Base-by-base conservation (phyloP, 2,888 invertebrate genomes). In the Azorinus chamasolen region DNA sequence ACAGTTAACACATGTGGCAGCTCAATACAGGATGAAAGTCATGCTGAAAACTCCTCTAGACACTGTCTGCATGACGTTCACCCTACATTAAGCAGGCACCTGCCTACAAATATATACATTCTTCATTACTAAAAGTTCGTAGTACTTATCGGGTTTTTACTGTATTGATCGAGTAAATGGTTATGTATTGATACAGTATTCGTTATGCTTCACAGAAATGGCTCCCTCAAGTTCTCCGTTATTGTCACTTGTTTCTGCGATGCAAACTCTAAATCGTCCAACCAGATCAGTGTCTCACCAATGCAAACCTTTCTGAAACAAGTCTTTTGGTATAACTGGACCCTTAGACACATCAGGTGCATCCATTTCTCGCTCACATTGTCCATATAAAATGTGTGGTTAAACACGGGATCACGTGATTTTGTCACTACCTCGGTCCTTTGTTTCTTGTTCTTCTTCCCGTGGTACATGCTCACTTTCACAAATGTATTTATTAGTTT, bases 231-330 rank as follows among this genome's bases (percentile, higher is more conserved):
- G 5, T 32, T 14, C 14, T 63, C 48, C 20, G 63, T 63, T 14
- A 57, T 27, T 18, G 22, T 37, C 10, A 64, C 43, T 12, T 50
- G 41, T 16, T 39, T 58, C 12, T 58, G 18, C 8, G 16, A 16
- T n/a, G 20, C 0, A 22, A 71, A 14, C 20, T 71, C 58, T 4
- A 58, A 32, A 14, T 63, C 71, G 14, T 64, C 71, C 24, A 71
- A 14, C 71, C 71, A 71, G 5, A 71, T 58, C 3, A 63, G 12
- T 1, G 71, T 18, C 12, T 59, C 51, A 6, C 71, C 71, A n/a
- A 71, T 39, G 6, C 55, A 25, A 0, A 43, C 45, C n/a, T 25
- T 43, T 22, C 45, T 51, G 8, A 58, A 51, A 14, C 48, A 6
- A n/a, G 43, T 63, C 37, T 51, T 57, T 22, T 43, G 63, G 2